Evolutionary conservation across 2,113 vertebrate species (phyloP).

Genomic region (Halichoerus grypus): DNA sequence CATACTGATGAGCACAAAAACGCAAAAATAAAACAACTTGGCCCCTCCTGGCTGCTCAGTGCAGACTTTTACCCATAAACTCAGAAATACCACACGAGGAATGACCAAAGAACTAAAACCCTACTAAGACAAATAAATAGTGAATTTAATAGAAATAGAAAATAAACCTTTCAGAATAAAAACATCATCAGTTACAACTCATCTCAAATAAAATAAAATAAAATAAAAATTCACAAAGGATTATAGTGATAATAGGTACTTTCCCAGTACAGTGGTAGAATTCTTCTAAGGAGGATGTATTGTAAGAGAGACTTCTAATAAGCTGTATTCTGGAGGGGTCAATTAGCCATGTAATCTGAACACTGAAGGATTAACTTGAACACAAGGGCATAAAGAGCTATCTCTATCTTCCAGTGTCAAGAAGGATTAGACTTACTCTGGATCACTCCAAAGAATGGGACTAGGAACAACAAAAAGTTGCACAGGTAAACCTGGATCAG

Average conservation of each 20-base stretch:
- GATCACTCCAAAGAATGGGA: not conserved
- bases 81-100: not conserved
- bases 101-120: slow-evolving; percentile 9
- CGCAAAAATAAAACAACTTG: slow-evolving; percentile 10
- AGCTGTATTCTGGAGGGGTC: not conserved
- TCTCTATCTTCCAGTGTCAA: not conserved
- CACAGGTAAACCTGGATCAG: not conserved
- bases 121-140: not conserved
- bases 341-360: slow-evolving; percentile 6
- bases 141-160: slow-evolving; percentile 28
- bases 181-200: slow-evolving; percentile 33
- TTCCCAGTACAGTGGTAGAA: not conserved
- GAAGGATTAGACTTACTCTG: not conserved
- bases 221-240: slow-evolving; percentile 53
- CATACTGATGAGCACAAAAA: not conserved
- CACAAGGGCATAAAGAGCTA: not conserved
- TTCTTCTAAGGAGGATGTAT: slow-evolving; percentile 7
- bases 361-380: slow-evolving; percentile 38
- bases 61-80: slow-evolving; percentile 13
- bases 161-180: slow-evolving; percentile 50
- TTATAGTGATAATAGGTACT: slow-evolving; percentile 18
- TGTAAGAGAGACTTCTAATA: slow-evolving; percentile 52
- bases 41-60: not conserved
- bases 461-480: not conserved
- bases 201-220: slow-evolving; percentile 52